phyloP scores from a whole-genome alignment of 2,888 invertebrate species.

The Zelleria hepariella region DNA sequence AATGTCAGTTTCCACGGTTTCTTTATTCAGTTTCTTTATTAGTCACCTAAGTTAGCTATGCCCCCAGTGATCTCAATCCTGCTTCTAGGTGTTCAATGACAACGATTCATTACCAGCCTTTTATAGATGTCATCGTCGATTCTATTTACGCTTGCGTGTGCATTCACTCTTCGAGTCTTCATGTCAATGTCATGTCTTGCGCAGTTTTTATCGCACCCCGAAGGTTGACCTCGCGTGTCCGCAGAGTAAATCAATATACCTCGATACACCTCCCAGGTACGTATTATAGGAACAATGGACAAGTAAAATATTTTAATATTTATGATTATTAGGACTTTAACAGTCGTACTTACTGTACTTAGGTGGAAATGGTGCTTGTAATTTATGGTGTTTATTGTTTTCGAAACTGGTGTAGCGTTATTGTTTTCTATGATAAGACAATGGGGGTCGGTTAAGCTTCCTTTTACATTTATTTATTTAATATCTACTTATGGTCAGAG shows the following conservation, averaged over 20 bases:
- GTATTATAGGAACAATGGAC: neutral
- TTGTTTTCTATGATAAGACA: neutral
- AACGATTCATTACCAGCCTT: neutral
- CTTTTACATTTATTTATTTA: too few species aligned
- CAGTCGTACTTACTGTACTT: neutral
- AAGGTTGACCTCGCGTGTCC: slow-evolving; percentile 59
- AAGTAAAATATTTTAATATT: neutral
- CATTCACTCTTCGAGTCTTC: slow-evolving; percentile 31
- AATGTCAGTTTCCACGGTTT: too few species aligned
- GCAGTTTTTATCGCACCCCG: slow-evolving; percentile 51
- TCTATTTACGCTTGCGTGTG: slow-evolving; percentile 57
- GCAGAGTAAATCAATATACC: neutral
- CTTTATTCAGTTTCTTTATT: too few species aligned
- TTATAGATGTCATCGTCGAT: neutral
- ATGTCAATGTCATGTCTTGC: slow-evolving; percentile 59
- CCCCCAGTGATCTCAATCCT: neutral
- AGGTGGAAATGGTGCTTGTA: slow-evolving; percentile 1
- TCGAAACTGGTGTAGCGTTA: neutral
- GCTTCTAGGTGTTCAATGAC: neutral
- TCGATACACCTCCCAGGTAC: neutral
- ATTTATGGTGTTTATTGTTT: neutral
- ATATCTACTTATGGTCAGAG: too few species aligned
- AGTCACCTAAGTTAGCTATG: too few species aligned
- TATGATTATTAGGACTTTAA: neutral
- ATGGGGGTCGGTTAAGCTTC: too few species aligned